Evolutionary conservation across 2,797 vertebrate species (phyloP).

Genomic region (Poeciliopsis turneri): DNA sequence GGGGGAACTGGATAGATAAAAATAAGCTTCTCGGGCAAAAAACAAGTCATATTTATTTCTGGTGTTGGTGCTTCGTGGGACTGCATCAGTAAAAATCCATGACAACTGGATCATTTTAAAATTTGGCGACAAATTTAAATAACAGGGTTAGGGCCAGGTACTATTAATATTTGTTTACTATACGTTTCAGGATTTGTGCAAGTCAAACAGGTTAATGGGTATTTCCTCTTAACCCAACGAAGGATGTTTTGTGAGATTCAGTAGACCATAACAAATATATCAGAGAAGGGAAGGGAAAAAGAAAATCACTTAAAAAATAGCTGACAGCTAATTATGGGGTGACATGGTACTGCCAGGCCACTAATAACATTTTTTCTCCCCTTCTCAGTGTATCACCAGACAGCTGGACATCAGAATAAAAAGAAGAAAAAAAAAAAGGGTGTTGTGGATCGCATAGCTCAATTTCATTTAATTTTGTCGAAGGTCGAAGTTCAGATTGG

Average conservation of each 20-base stretch:
- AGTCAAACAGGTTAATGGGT: constrained; percentile 7
- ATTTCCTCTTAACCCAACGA: constrained; percentile 26
- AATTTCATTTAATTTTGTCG: constrained; percentile 58
- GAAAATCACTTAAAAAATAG: constrained; percentile 29
- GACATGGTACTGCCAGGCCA: constrained; percentile 34
- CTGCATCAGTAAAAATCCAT: constrained; percentile 22
- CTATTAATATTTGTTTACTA: no score
- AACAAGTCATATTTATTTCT: constrained; percentile 43
- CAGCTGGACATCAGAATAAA: constrained; percentile 40
- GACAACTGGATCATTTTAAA: not conserved
- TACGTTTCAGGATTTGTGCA: not conserved
- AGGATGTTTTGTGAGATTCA: constrained; percentile 29
- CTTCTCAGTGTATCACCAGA: constrained; percentile 3
- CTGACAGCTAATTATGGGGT: constrained; percentile 59
- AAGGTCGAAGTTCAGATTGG: constrained; percentile 61
- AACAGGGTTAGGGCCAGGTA: not conserved
- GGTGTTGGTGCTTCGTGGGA: constrained; percentile 16
- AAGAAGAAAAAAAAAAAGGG: constrained; percentile 22
- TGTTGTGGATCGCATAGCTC: constrained; percentile 33
- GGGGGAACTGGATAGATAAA: constrained; percentile 59
- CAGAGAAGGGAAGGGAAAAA: constrained; percentile 6
- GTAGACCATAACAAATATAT: constrained; percentile 31
- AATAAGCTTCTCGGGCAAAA: constrained; percentile 21
- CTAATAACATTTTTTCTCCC: constrained; percentile 21
- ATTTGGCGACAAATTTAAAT: not conserved